Percentiles rank a stretch among this genome's conserved stretches.
Conservation (phyloP, 2,797 vertebrate species). For the Kryptopterus vitreolus region DNA sequence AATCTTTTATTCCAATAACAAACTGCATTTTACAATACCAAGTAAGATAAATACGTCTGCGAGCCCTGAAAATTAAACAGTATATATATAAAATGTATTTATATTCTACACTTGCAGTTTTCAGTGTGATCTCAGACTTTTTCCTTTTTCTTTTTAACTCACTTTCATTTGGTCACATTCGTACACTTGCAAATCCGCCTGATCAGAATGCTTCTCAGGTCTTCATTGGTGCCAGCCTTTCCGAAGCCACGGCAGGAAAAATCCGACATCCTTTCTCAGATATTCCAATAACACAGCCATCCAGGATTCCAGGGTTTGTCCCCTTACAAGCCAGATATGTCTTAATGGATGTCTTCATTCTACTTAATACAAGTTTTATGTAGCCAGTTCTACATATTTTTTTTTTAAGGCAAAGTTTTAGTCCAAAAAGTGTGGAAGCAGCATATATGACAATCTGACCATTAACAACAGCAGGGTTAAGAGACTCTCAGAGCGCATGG, state of each 20-base stretch:
- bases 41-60: not conserved
- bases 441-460: slow-evolving; percentile 20
- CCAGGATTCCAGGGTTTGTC: slow-evolving; percentile 21
- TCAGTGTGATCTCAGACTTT: not conserved
- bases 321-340: slow-evolving; percentile 19
- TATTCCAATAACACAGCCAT: slow-evolving; percentile 15
- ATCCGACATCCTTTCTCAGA: not conserved
- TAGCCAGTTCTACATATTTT: not conserved
- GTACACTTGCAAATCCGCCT: slow-evolving; percentile 65
- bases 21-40: not conserved
- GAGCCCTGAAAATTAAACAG: not conserved
- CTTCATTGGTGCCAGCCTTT: slow-evolving; percentile 55
- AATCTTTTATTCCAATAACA: not conserved
- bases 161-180: slow-evolving; percentile 29
- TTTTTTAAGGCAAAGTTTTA: not conserved
- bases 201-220: slow-evolving; percentile 73
- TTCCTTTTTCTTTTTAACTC: not conserved
- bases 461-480: not conserved
- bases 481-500: not conserved
- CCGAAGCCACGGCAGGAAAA: slow-evolving; percentile 33
- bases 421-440: not conserved
- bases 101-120: too few relatives aligned
- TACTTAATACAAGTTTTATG: not conserved
- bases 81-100: too few relatives aligned
- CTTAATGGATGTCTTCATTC: not conserved